A percentile compares a stretch with the other conserved stretches of the same genome.
Conservation (phyloP, 2,113 vertebrate genomes). For the Gymnorhina tibicen region DNA sequence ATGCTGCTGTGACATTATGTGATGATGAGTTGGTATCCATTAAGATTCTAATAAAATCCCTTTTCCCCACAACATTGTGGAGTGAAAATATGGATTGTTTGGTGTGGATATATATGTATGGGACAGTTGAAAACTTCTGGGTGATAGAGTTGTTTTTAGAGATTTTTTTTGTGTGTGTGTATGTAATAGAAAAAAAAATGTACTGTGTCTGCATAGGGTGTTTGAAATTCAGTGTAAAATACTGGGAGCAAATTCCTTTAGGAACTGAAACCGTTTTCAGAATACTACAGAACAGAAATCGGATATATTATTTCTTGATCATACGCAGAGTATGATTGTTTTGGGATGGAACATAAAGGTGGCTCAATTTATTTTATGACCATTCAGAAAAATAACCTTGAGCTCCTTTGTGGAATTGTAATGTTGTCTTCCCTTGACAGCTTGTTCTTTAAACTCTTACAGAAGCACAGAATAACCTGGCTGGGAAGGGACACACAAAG, state of each 20-base stretch:
- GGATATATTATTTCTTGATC: background rate
- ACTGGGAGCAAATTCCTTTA: background rate
- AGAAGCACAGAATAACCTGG: background rate
- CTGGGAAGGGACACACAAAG: background rate
- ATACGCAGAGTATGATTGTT: background rate
- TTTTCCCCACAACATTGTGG: background rate
- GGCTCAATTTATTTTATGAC: background rate
- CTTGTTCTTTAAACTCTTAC: background rate
- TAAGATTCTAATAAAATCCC: background rate
- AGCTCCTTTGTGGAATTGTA: background rate
- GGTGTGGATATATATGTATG: background rate
- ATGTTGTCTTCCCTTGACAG: background rate
- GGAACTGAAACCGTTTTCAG: background rate
- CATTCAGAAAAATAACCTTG: background rate
- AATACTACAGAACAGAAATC: background rate
- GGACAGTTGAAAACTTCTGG: background rate
- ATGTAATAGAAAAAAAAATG: background rate
- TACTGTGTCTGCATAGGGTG: background rate
- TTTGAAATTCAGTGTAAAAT: background rate
- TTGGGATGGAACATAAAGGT: background rate
- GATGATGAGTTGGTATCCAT: background rate
- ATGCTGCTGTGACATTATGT: background rate
- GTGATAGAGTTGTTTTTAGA: background rate
- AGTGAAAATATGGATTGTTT: background rate
- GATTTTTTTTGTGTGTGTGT: background rate